Base-by-base conservation (phyloP, 2,888 invertebrate species). In the Dicranocentrus wangi region DNA sequence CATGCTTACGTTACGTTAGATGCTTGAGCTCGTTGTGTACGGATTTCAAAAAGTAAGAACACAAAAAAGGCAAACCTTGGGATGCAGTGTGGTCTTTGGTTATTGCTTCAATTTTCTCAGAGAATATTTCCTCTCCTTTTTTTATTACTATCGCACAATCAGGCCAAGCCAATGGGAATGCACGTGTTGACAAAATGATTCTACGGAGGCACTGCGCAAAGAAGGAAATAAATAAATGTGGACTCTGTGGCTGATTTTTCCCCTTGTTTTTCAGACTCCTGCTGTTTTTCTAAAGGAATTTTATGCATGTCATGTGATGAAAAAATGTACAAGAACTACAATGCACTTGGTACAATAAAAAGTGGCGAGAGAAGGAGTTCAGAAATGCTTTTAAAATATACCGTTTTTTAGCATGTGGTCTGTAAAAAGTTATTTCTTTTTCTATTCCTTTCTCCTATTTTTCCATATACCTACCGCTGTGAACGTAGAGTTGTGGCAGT, bases 281-380 rank as follows among this genome's bases (percentile, higher is more conserved):
- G 79, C 79, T 79, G 79, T 66, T 79, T 65, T 79, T 72, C 79
- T 79, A 79, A 79, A 79, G 79, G 79, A 79, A 79, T 79, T 79
- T 79, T 79, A 79, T 79, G 79, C 79, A 79, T 79, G 79, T 79
- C 79, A 79, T 79, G 72, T 72, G 79, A 79, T 79, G 79, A 79
- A 79, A 77, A 79, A 72, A 79, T 51, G 65, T 61, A 17, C 19
- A 70, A 53, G 55, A 71, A 51, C 53, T 28, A 69, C 77, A 78
- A 78, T 68, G 70, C 65, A 32, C 47, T 47, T 47, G 15, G 47
- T 55, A 79, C 72, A 72, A 79, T 79, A 79, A 79, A 77, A 68
- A 79, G 63, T 19, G 28, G 75, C 5, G 39, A 39, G 39, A 8
- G 39, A 47, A n/a, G 5, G 47, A 47, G 71, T 71, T 78, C 78